Base-by-base conservation (phyloP, 2,888 invertebrate species). In the Thera obeliscata region DNA sequence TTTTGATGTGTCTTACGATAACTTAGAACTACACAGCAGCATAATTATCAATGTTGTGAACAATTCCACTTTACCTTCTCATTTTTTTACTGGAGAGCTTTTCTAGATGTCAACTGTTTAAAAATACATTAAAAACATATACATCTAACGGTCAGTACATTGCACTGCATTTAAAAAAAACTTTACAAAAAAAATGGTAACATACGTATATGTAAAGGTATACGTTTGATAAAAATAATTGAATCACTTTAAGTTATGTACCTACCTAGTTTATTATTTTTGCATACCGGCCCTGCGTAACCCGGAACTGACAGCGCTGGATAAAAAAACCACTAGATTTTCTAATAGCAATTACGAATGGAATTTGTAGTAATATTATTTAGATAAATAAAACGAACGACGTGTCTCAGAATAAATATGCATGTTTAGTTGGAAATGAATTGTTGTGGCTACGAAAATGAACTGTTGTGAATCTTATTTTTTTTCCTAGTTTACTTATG, bases 11-110 rank as follows among this genome's bases (percentile, higher is more conserved):
- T 64, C 66, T 71, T 71, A 69, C 38, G 56, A 64, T 67, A 69
- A 67, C 71, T 71, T 71, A 73, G 61, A 50, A 67, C 71, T 73
- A 73, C 67, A 54, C 62, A 70, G 46, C 38, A 48, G 43, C 56
- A 50, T 38, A 48, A 22, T 3, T 7, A 56, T 22, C 36, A 11
- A 48, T 33, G 54, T 50, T 35, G 52, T 52, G 43, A 50, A 22
- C 1, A 33, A 33, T 7, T 52, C 9, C 33, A 52, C 22, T 8
- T 52, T 52, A 7, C 3, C 9, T 33, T 33, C 33, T 52, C 56
- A 22, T 12, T 9, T 50, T 50, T 33, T 43, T 57, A 55, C 54
- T 48, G 64, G 58, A 58, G 54, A 58, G 58, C 58, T 35, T 11
- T 43, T 35, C 52, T 52, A 52, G n/a, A 54, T n/a, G 35, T 33